Percentiles rank a stretch among this genome's conserved stretches.
Evolutionary conservation across 1,140 invertebrate genomes (phyloP).

Genomic region (Bicyclus anynana): DNA sequence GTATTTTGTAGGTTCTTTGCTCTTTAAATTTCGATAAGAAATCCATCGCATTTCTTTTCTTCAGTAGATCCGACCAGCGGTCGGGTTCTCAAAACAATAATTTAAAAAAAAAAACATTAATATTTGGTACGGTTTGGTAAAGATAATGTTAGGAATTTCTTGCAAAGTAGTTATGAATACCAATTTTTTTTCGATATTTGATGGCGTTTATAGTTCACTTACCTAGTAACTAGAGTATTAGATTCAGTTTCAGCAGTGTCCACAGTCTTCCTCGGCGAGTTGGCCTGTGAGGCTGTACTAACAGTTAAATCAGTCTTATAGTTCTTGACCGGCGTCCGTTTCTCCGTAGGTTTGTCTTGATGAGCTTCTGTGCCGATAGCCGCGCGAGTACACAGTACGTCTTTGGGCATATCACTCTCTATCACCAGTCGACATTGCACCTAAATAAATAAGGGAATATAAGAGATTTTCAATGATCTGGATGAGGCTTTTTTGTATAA

Average conservation of each 20-base stretch:
- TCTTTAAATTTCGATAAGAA: no score
- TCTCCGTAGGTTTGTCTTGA: constrained; percentile 48
- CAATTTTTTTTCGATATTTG: no score
- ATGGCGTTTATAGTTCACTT: constrained; percentile 21
- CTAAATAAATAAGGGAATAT: neutral
- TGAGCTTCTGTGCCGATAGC: constrained; percentile 76
- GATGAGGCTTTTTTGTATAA: no score
- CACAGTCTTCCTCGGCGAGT: constrained; percentile 51
- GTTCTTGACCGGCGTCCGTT: constrained; percentile 58
- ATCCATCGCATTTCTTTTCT: no score
- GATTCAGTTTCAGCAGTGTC: constrained; percentile 38
- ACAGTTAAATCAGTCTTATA: constrained; percentile 76
- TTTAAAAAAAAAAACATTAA: no score
- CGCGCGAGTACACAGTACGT: constrained; percentile 75
- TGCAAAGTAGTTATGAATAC: no score
- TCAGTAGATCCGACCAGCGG: no score
- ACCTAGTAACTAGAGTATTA: constrained; percentile 64
- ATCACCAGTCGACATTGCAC: constrained; percentile 78
- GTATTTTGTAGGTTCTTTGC: no score
- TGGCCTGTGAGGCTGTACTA: constrained; percentile 54
- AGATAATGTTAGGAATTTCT: no score
- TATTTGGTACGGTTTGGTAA: no score
- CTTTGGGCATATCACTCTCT: constrained; percentile 78
- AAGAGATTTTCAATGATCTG: no score
- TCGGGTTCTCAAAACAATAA: no score